Evolutionary conservation across 2,888 invertebrate genomes (phyloP).

Genomic region (Limnephilus auricula): DNA sequence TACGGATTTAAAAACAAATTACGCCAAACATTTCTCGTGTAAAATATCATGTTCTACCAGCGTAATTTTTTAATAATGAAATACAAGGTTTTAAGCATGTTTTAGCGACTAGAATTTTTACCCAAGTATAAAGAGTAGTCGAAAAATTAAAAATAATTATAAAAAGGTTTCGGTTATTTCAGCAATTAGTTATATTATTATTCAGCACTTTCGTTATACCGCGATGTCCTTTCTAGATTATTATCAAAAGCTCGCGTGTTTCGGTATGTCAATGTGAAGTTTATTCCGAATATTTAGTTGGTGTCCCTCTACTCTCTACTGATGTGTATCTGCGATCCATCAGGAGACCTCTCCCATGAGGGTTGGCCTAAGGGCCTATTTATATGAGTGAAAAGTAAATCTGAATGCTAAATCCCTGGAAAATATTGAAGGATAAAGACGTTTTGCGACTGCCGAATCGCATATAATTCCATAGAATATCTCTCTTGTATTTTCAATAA

Average conservation of each 20-base stretch:
- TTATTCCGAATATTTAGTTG: constrained; percentile 51
- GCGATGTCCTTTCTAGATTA: neutral
- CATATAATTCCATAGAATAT: neutral
- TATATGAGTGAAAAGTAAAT: constrained; percentile 30
- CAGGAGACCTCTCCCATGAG: constrained; percentile 41
- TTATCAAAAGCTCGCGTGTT: constrained; percentile 46
- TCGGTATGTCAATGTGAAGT: constrained; percentile 64
- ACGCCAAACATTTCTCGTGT: too few relatives aligned
- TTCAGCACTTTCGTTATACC: neutral
- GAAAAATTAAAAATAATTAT: neutral
- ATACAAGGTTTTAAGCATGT: too few relatives aligned
- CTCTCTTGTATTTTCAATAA: neutral
- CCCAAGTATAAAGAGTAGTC: too few relatives aligned
- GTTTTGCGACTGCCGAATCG: neutral
- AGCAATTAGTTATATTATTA: neutral
- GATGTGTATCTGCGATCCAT: constrained; percentile 56
- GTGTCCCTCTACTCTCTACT: constrained; percentile 30
- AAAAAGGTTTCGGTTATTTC: too few relatives aligned
- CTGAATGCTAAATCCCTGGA: neutral
- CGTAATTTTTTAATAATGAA: too few relatives aligned
- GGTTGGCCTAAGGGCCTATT: constrained; percentile 46
- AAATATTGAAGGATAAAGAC: constrained; percentile 2
- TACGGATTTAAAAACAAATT: too few relatives aligned
- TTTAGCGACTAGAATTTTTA: too few relatives aligned
- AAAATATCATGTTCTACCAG: too few relatives aligned